phyloP scores from a whole-genome alignment of 2,888 invertebrate species.

The Cyclophora albipunctata region DNA sequence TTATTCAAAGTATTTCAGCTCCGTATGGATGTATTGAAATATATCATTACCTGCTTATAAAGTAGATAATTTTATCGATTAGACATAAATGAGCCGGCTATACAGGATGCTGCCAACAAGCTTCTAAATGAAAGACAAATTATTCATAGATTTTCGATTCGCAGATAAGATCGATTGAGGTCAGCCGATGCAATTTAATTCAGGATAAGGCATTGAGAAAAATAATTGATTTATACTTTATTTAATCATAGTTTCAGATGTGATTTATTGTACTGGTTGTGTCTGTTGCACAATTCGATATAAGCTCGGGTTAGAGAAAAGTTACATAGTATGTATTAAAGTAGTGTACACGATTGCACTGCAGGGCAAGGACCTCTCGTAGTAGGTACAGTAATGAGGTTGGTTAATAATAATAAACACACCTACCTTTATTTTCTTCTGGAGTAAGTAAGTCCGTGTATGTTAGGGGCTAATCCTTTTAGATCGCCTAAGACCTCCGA shows the following conservation, averaged over 20 bases:
- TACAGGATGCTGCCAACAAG: constrained; percentile 20
- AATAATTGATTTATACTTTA: constrained; percentile 1
- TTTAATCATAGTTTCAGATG: no score
- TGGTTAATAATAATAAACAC: no score
- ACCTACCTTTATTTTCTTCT: no score
- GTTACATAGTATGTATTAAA: no score
- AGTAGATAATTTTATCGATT: constrained; percentile 20
- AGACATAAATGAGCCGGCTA: constrained; percentile 16
- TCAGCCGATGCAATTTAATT: constrained; percentile 34
- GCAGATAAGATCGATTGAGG: constrained; percentile 43
- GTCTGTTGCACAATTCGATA: no score
- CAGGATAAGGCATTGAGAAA: constrained; percentile 8
- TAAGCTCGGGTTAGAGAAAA: no score
- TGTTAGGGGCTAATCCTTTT: no score
- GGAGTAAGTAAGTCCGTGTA: no score
- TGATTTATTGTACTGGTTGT: constrained; percentile 13
- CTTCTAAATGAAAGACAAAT: constrained; percentile 35
- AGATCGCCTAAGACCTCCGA: no score
- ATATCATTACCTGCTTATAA: constrained; percentile 12
- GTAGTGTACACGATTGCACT: no score
- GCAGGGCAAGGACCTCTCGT: no score
- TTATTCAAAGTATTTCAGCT: constrained; percentile 12
- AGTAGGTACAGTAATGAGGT: no score
- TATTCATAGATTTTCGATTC: constrained; percentile 39
- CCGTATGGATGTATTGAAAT: constrained; percentile 18